phyloP scores from a whole-genome alignment of 2,797 vertebrate species.

The Smutsia gigantea region DNA sequence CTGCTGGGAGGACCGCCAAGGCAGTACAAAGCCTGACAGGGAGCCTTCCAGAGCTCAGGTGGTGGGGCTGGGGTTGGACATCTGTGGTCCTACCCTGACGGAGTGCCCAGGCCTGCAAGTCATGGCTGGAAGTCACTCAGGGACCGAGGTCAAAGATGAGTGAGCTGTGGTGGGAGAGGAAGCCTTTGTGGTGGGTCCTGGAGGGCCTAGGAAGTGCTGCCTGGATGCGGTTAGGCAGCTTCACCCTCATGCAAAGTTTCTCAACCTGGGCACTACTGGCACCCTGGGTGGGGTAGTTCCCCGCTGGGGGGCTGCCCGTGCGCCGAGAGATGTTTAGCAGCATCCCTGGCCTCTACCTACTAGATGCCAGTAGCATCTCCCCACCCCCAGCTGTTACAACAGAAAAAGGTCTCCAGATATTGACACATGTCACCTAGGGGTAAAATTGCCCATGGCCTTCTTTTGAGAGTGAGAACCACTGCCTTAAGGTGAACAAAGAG shows the following conservation, averaged over 20 bases:
- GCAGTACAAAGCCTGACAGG: neutral
- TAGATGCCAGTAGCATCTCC: neutral
- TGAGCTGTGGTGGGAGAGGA: neutral
- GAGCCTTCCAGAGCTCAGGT: neutral
- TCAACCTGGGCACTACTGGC: neutral
- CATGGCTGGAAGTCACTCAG: neutral
- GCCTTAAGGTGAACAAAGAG: neutral
- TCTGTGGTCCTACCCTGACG: neutral
- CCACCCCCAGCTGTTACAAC: neutral
- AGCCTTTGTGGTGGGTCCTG: neutral
- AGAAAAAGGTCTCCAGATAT: neutral
- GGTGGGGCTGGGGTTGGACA: neutral
- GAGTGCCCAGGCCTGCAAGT: neutral
- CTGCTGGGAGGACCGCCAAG: neutral
- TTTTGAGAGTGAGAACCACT: neutral
- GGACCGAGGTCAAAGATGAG: neutral
- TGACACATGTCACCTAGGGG: neutral
- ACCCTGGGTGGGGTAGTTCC: neutral
- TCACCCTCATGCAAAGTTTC: neutral
- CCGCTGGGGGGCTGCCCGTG: neutral
- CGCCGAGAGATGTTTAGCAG: neutral
- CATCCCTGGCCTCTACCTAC: neutral
- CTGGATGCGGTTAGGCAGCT: neutral
- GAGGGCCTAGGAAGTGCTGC: accelerated
- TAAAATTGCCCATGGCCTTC: neutral